Evolutionary conservation across 2,888 invertebrate genomes (phyloP).

Genomic region (Tetropium fuscum): DNA sequence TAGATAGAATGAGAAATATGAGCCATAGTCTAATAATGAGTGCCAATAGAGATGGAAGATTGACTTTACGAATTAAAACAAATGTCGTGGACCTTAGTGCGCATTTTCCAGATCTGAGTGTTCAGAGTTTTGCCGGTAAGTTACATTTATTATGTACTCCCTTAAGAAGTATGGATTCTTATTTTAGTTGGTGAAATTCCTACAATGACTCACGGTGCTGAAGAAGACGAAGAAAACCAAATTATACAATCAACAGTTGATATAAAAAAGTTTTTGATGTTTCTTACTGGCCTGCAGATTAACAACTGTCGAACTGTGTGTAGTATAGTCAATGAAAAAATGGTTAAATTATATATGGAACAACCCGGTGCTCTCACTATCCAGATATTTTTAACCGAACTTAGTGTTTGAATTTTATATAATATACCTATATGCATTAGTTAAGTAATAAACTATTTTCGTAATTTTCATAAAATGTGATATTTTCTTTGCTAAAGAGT

Average conservation of each 20-base stretch:
- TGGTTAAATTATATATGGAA: conserved; percentile 81
- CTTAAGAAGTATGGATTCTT: too few relatives aligned
- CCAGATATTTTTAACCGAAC: conserved; percentile 85
- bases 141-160: background rate
- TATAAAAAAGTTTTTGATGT: conserved; percentile 83
- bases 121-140: conserved; percentile 72
- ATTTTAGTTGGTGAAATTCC: conserved; percentile 52
- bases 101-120: conserved; percentile 80
- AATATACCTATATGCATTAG: background rate
- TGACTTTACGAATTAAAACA: conserved; percentile 82
- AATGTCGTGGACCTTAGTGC: conserved; percentile 85
- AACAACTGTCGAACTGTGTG: conserved; percentile 80
- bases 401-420: conserved; percentile 56
- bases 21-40: conserved; percentile 78
- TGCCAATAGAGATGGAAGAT: conserved; percentile 78
- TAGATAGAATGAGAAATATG: conserved; percentile 88
- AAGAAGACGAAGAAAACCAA: conserved; percentile 63
- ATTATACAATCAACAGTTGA: conserved; percentile 75
- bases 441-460: too few relatives aligned
- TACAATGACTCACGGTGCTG: conserved; percentile 31
- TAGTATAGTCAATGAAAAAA: conserved; percentile 79
- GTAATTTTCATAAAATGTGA: too few relatives aligned
- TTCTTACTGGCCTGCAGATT: conserved; percentile 83
- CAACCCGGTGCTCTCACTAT: conserved; percentile 81
- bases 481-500: too few relatives aligned